A percentile compares a stretch with the other conserved stretches of the same genome.
Conservation (phyloP, 2,797 vertebrate genomes). For the Labroides dimidiatus region DNA sequence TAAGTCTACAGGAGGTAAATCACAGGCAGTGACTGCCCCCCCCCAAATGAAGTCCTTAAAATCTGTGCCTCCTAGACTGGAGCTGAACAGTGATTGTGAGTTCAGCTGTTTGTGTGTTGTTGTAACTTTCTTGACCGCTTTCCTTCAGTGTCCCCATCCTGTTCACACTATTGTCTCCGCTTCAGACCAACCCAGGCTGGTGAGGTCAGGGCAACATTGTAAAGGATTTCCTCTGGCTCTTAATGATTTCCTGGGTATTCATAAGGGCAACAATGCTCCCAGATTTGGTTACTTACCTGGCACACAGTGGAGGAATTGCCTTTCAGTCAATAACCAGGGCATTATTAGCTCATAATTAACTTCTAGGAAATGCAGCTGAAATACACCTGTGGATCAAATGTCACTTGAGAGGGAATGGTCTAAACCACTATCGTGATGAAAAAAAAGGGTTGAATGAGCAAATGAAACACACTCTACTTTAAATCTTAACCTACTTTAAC, state of each 20-base stretch:
- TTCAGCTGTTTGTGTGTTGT: slow-evolving; percentile 58
- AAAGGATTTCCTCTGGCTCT: slow-evolving; percentile 84
- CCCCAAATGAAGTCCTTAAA: slow-evolving; percentile 7
- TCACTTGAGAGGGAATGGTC: slow-evolving; percentile 17
- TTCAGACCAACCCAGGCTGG: slow-evolving; percentile 70
- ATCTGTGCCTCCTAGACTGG: background rate
- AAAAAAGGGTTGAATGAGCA: background rate
- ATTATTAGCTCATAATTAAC: slow-evolving; percentile 67
- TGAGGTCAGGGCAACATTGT: slow-evolving; percentile 84
- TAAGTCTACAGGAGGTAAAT: slow-evolving; percentile 9
- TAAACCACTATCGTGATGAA: slow-evolving; percentile 6
- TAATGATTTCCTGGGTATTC: slow-evolving; percentile 86
- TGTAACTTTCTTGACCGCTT: slow-evolving; percentile 58
- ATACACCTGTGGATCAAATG: slow-evolving; percentile 42
- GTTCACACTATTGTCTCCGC: slow-evolving; percentile 83
- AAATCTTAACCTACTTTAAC: slow-evolving; percentile 38
- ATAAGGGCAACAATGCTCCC: slow-evolving; percentile 77
- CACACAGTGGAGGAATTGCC: slow-evolving; percentile 60
- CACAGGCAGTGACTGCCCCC: slow-evolving; percentile 4
- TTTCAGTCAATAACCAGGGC: slow-evolving; percentile 66
- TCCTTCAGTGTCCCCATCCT: slow-evolving; percentile 71
- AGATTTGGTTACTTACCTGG: slow-evolving; percentile 79
- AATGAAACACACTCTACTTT: slow-evolving; percentile 12
- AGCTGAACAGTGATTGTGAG: slow-evolving; percentile 49
- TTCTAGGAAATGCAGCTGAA: slow-evolving; percentile 32